These are phyloP conservation scores for Elysia crispata DNA, from an alignment of 2,888 invertebrate genomes.

Conservation along the genomic window DNA sequence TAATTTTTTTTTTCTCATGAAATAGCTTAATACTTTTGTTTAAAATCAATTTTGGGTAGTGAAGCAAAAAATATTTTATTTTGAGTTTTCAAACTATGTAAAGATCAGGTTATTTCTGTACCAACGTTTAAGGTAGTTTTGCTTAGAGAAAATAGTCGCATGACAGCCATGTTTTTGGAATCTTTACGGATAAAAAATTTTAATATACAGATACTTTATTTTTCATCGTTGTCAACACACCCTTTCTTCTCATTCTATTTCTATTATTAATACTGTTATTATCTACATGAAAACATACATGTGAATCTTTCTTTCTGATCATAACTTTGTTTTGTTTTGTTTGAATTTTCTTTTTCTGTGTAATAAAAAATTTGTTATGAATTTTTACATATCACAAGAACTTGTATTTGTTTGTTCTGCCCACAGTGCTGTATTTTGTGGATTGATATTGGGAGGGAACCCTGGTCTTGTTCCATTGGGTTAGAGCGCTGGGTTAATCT, in stretches of 20 bases:
- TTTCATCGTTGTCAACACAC: not conserved
- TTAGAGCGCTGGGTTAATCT: too few species aligned
- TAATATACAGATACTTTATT: not conserved
- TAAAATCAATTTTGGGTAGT: too few species aligned
- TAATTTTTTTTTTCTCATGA: too few species aligned
- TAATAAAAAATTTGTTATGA: constrained; percentile 46
- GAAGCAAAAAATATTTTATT: too few species aligned
- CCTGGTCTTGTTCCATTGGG: too few species aligned
- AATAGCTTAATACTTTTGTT: too few species aligned
- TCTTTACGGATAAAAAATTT: not conserved
- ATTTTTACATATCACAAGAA: constrained; percentile 33
- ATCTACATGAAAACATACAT: constrained; percentile 21
- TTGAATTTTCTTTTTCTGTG: constrained; percentile 41
- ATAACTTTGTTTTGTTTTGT: constrained; percentile 33
- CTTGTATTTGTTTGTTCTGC: too few species aligned
- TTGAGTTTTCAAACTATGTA: too few species aligned
- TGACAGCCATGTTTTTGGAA: not conserved
- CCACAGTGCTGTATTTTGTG: too few species aligned
- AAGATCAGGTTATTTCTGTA: too few species aligned
- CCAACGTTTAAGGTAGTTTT: constrained; percentile 1
- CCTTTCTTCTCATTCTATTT: constrained; percentile 13
- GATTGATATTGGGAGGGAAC: too few species aligned
- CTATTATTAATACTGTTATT: not conserved
- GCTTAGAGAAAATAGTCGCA: not conserved
- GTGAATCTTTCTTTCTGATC: constrained; percentile 34